Evolutionary conservation across 2,797 vertebrate species (phyloP), one percentile per base, ranked within the genome.

Genomic region (Sebastes hubbsi): DNA sequence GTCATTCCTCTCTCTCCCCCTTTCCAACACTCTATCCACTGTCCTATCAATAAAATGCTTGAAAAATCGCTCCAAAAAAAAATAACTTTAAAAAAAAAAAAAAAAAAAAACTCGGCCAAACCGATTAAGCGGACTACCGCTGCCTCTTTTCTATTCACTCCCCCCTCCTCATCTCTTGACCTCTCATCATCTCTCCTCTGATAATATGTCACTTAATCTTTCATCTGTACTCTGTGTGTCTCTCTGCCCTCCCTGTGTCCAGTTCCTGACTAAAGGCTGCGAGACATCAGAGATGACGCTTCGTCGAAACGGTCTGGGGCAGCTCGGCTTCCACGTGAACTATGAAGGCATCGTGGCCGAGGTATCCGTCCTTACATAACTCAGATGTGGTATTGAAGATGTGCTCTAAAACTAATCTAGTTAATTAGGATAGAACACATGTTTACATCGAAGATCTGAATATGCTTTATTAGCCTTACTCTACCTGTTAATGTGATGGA

Each of bases 301-400:
- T 66, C 96, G 98, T 49, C 95, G 99, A 81, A 99, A 99, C 0
- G 98, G 98, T 27, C 94, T 99, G 29, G 99, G 99, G 49, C 99
- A 99, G 90, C 98, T 99, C 6, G 99, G 99, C 52, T 99, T 99
- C 95, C 99, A 99, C 0, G 98, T 99, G 12, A 99, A 99, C 95
- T 99, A 99, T 2, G 99, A 99, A 93, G 99, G 99, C 93, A 99
- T 99, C 0, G 99, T 99, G 89, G 99, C 99, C 0, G 99, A 99
- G 18, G 94, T 95, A 88, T 54, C 25, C 8, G 8, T 77, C 67
- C 24, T 2, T 25, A 3, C 18, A 34, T 8, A 12, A 20, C 36
- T 46, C 7, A 56, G 2, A 69, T 36, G 5, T 72, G 49, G 11
- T 54, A 62, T 7, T 67, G 25, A 78, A 80, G 64, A 27, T 59